Conservation (phyloP, 92 coral and sea anemone genomes). For the Phenganax subtilis region DNA sequence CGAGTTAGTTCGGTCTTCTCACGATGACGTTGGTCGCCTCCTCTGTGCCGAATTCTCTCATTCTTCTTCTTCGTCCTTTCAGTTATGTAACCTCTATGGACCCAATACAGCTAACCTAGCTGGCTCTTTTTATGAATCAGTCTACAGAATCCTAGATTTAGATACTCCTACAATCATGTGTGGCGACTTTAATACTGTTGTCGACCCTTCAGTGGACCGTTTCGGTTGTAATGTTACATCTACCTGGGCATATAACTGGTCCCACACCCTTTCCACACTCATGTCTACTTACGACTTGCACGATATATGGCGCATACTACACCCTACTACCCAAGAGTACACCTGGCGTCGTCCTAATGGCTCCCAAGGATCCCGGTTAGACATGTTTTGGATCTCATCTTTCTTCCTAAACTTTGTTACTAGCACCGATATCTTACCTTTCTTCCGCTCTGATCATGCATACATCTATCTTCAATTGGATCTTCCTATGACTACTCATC, state of each 20-base stretch:
- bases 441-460: no score
- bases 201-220: constrained; percentile 8
- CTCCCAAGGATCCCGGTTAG: constrained; percentile 23
- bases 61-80: not conserved
- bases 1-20: not conserved
- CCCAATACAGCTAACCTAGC: constrained; percentile 10
- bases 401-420: no score
- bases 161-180: constrained; percentile 7
- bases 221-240: constrained; percentile 4
- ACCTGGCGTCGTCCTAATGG: constrained; percentile 29
- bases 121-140: not conserved
- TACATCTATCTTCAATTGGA: no score
- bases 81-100: constrained; percentile 16
- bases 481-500: no score
- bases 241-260: constrained; percentile 4
- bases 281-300: not conserved
- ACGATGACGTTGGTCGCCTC: constrained; percentile 28
- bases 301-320: constrained; percentile 21
- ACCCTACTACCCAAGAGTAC: not conserved
- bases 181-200: constrained; percentile 34
- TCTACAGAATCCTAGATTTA: constrained; percentile 20
- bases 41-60: constrained; percentile 12
- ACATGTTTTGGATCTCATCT: constrained; percentile 35
- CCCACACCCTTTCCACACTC: not conserved
- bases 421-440: no score